These are phyloP conservation scores for Pterocles orientalis DNA, from an alignment of 2,113 vertebrate genomes.

Conservation along the genomic window DNA sequence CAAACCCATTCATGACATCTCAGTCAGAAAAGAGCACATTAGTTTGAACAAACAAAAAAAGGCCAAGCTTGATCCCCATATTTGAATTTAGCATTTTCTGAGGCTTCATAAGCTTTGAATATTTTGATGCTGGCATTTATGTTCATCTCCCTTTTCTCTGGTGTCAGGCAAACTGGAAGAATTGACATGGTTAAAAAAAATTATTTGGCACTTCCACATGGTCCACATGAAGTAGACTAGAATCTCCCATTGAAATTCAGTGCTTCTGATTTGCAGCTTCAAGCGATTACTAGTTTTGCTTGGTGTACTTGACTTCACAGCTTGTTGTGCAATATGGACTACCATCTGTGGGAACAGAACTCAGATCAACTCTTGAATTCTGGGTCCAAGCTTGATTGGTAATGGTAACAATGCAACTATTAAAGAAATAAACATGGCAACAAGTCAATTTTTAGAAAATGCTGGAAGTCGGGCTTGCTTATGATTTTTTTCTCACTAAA, in stretches of 20 bases:
- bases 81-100: neutral
- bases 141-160: neutral
- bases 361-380: neutral
- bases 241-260: neutral
- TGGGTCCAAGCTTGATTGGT: neutral
- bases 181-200: neutral
- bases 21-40: neutral
- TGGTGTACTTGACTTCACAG: neutral
- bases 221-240: neutral
- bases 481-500: neutral
- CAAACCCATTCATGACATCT: neutral
- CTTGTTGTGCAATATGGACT: neutral
- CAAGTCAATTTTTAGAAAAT: neutral
- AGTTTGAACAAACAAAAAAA: neutral
- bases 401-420: neutral
- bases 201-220: neutral
- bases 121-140: neutral
- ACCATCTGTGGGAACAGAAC: neutral
- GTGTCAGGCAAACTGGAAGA: neutral
- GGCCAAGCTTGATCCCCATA: rapidly evolving
- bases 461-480: neutral
- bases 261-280: neutral
- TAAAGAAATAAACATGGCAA: neutral
- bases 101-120: neutral
- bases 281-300: neutral